Conservation (phyloP, 2,113 vertebrate species). For the Halichoeres trimaculatus region DNA sequence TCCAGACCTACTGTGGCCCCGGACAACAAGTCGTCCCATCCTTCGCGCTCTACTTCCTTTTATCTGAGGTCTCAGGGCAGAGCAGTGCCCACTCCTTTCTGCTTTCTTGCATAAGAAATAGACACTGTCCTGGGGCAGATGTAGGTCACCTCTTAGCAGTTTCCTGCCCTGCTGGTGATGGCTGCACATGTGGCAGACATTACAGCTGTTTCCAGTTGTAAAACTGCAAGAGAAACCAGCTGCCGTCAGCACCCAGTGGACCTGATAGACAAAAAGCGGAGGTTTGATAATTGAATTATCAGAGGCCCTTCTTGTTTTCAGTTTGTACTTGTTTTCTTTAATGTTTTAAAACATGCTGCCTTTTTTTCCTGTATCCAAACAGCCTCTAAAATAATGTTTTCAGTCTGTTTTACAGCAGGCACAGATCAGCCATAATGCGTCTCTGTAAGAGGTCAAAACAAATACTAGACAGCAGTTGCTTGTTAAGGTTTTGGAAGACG, state of each 20-base stretch:
- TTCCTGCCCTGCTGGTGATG: slow-evolving; percentile 71
- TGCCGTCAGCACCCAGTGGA: slow-evolving; percentile 71
- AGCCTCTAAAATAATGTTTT: slow-evolving; percentile 41
- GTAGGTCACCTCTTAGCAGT: slow-evolving; percentile 71
- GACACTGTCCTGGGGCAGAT: slow-evolving; percentile 71
- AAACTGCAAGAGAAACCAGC: slow-evolving; percentile 77
- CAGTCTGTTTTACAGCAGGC: slow-evolving; percentile 50
- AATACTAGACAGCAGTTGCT: slow-evolving; percentile 66
- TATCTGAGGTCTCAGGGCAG: slow-evolving; percentile 56
- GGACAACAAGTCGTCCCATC: slow-evolving; percentile 41
- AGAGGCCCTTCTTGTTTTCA: slow-evolving; percentile 65
- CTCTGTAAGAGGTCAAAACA: slow-evolving; percentile 44
- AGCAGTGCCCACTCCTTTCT: slow-evolving; percentile 35
- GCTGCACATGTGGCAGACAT: slow-evolving; percentile 84
- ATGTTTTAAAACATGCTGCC: slow-evolving; percentile 64
- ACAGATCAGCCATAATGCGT: slow-evolving; percentile 37
- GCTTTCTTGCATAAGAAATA: slow-evolving; percentile 54
- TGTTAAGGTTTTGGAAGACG: slow-evolving; percentile 58
- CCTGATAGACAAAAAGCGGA: slow-evolving; percentile 53
- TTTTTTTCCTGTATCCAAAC: slow-evolving; percentile 44
- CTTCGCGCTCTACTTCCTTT: slow-evolving; percentile 44
- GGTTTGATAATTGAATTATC: slow-evolving; percentile 75
- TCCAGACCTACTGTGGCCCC: slow-evolving; percentile 27
- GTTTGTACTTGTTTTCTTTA: slow-evolving; percentile 49
- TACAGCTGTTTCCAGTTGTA: slow-evolving; percentile 85